Evolutionary conservation across 2,797 vertebrate genomes (phyloP), one percentile per base, ranked within the genome.

Genomic region (Ammospiza maritima): DNA sequence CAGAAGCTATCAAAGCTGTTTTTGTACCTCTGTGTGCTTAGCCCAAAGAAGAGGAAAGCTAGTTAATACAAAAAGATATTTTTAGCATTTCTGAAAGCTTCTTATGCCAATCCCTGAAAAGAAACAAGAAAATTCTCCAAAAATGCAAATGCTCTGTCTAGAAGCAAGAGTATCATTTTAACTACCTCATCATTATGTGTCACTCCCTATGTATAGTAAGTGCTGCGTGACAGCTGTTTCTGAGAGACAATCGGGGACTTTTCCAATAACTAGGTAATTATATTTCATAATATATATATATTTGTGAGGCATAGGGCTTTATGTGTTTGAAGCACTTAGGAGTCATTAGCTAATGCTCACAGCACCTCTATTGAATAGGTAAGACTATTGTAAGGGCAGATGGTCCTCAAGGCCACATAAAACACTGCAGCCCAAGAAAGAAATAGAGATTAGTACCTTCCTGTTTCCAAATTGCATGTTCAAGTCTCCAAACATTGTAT

Each of bases 31-130:
- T 53, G 1, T 58, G 67, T 76, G 53, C 60, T 32, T 67, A 94
- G 64, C 57, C 53, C 74, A 78, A 94, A 94, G 95, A 92, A 89
- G 93, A 60, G 70, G 82, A 91, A 79, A 88, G 62, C 75, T 79
- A 83, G 84, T 75, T 90, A 72, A 91, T 72, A 76, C 21, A 69
- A 90, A 90, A 80, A 85, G 60, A 71, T 97, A 97, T 97, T 98
- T 97, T 97, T 97, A 97, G 95, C 73, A 84, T 93, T 97, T 96
- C 84, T 96, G 92, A 98, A 97, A 94, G 90, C 88, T 94, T 94
- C 93, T 96, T 96, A 85, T 95, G 91, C 85, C 78, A 96, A 94
- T 93, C 89, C 85, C 79, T 97, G 95, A 97, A 97, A 97, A 94
- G 95, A 96, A 97, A 91, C 88, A 94, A 92, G 87, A 96, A 89